A percentile compares a stretch with the other conserved stretches of the same genome.
These are phyloP conservation scores for Linnaemya vulpina DNA, from an alignment of 2,888 invertebrate species.

Conservation along the genomic window DNA sequence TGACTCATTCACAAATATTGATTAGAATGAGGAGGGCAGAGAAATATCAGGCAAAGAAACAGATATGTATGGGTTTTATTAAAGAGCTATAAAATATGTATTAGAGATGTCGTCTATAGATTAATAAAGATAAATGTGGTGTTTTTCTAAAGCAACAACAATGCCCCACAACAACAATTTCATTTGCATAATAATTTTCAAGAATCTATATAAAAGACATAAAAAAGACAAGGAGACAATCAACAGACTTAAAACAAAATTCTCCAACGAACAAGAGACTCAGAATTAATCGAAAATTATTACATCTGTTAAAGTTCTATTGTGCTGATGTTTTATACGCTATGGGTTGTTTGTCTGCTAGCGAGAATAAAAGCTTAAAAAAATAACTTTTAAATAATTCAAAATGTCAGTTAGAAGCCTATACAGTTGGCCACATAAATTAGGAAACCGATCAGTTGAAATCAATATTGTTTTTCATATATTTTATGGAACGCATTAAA, in stretches of 20 bases:
- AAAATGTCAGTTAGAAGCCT: neutral
- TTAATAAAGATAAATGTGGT: constrained; percentile 10
- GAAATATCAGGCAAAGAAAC: neutral
- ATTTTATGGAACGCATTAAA: neutral
- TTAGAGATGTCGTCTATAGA: constrained; percentile 28
- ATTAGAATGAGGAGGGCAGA: neutral
- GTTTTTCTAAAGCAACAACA: neutral
- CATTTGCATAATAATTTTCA: constrained; percentile 34
- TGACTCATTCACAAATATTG: constrained; percentile 60
- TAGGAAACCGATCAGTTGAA: neutral
- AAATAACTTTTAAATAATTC: neutral
- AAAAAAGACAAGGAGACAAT: neutral
- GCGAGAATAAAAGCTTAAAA: neutral
- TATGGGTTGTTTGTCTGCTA: neutral
- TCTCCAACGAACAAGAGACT: constrained; percentile 8
- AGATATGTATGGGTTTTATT: neutral
- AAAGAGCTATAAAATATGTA: neutral
- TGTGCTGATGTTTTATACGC: neutral
- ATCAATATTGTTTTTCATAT: neutral
- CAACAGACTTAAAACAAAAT: neutral
- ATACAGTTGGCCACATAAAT: neutral
- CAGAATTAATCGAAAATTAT: neutral
- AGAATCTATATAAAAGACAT: neutral
- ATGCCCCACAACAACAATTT: neutral
- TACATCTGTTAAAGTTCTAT: neutral